These are phyloP conservation scores for Onychomys leucogaster DNA, from an alignment of 2,797 vertebrate genomes.

Conservation along the genomic window DNA sequence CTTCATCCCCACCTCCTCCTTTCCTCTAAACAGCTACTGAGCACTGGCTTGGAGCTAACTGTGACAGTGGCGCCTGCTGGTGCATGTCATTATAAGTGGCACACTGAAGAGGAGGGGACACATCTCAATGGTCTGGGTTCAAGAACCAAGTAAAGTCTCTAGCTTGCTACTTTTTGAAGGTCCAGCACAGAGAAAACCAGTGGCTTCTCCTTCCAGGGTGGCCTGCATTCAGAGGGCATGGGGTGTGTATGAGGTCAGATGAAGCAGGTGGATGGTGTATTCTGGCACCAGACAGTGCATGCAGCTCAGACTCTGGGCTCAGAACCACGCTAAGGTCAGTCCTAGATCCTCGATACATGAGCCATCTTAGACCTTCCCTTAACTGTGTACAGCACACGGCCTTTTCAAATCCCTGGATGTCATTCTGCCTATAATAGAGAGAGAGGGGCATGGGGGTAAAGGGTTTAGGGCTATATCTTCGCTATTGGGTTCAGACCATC, in stretches of 20 bases:
- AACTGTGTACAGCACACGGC: no score
- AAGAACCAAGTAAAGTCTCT: neutral
- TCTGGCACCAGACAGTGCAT: no score
- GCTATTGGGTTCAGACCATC: neutral
- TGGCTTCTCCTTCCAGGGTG: neutral
- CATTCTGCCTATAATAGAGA: neutral
- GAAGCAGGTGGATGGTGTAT: neutral
- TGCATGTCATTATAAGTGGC: neutral
- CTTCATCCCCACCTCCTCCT: neutral
- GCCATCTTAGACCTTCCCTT: neutral
- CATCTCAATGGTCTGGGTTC: neutral
- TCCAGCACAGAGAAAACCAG: neutral
- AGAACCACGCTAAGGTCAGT: neutral
- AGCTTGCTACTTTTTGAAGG: neutral
- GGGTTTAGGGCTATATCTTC: neutral
- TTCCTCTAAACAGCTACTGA: neutral
- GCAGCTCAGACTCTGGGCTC: neutral
- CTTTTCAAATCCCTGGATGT: neutral
- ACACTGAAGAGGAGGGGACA: neutral
- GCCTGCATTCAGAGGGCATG: neutral
- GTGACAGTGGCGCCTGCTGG: neutral
- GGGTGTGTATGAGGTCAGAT: neutral
- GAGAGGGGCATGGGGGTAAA: neutral
- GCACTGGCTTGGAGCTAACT: neutral
- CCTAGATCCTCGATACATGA: neutral